A percentile compares a stretch with the other conserved stretches of the same genome.
Conservation (phyloP, 2,113 vertebrate species). For the Campylorhamphus procurvoides region DNA sequence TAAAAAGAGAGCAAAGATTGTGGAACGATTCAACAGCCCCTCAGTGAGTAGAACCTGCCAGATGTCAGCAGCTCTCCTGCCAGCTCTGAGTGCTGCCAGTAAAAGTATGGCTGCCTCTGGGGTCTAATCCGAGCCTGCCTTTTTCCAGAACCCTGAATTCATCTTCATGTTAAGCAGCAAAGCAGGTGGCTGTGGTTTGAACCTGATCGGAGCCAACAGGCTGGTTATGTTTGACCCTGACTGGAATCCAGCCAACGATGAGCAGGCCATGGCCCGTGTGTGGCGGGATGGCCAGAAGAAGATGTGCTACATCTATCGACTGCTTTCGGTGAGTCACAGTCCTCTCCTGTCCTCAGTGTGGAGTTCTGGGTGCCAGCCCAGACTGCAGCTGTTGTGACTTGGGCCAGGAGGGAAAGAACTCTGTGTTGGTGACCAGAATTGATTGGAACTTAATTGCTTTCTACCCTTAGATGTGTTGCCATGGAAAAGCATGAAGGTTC, state of each 20-base stretch:
- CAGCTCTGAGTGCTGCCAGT: not conserved
- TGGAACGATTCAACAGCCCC: slow-evolving; percentile 90
- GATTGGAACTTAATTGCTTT: not conserved
- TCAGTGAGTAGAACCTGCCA: slow-evolving; percentile 77
- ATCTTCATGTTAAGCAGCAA: slow-evolving; percentile 99
- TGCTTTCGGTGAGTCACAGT: slow-evolving; percentile 84
- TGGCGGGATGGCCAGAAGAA: slow-evolving; percentile 98
- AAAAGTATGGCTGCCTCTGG: not conserved
- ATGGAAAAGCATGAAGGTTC: not conserved
- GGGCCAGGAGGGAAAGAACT: not conserved
- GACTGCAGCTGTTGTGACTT: not conserved
- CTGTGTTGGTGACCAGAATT: not conserved
- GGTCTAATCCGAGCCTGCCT: not conserved
- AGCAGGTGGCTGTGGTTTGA: slow-evolving; percentile 95
- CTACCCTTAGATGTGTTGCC: not conserved
- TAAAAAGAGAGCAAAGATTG: slow-evolving; percentile 95
- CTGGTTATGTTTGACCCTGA: slow-evolving; percentile 98
- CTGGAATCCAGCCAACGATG: slow-evolving; percentile 98
- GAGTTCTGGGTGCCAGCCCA: not conserved
- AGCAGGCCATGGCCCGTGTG: slow-evolving; percentile 97
- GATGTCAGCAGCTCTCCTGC: not conserved
- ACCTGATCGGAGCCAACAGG: slow-evolving; percentile 94
- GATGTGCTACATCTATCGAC: slow-evolving; percentile 94
- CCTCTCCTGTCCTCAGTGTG: not conserved
- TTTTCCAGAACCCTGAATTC: slow-evolving; percentile 89